These are phyloP conservation scores for Ormyrus rosae DNA, from an alignment of 2,888 invertebrate genomes.

Conservation along the genomic window DNA sequence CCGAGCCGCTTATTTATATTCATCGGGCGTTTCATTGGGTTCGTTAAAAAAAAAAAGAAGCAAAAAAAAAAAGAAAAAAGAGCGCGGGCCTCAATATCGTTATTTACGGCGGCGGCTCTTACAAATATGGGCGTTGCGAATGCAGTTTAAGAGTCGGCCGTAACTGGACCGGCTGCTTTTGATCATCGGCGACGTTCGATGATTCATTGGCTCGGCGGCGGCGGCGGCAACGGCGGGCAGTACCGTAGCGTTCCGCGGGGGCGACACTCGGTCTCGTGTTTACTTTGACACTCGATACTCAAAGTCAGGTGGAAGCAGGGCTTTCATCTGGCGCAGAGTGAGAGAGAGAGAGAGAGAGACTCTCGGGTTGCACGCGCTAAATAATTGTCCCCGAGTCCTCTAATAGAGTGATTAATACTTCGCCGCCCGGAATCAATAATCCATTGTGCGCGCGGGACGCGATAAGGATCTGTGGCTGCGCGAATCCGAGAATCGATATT, in stretches of 20 bases:
- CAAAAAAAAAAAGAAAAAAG: no score
- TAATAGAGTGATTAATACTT: slow-evolving; percentile 55
- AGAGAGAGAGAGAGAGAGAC: not conserved
- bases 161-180: slow-evolving; percentile 60
- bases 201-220: slow-evolving; percentile 65
- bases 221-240: not conserved
- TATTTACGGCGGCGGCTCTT: no score
- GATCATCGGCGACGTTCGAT: slow-evolving; percentile 68
- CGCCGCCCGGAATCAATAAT: slow-evolving; percentile 48
- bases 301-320: slow-evolving; percentile 24
- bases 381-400: not conserved
- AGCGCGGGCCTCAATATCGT: no score
- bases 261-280: slow-evolving; percentile 10
- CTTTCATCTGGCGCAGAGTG: slow-evolving; percentile 12
- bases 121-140: slow-evolving; percentile 20
- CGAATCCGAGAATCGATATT: slow-evolving; percentile 56
- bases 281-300: not conserved
- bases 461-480: slow-evolving; percentile 47
- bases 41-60: no score
- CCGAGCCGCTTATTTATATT: no score
- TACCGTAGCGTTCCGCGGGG: not conserved
- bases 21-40: no score
- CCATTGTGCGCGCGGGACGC: slow-evolving; percentile 39
- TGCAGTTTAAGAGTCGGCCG: slow-evolving; percentile 4
- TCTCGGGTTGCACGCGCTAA: not conserved